A percentile compares a stretch with the other conserved stretches of the same genome.
phyloP scores from a whole-genome alignment of 1,140 invertebrate genomes.

The Oryzaephilus surinamensis region DNA sequence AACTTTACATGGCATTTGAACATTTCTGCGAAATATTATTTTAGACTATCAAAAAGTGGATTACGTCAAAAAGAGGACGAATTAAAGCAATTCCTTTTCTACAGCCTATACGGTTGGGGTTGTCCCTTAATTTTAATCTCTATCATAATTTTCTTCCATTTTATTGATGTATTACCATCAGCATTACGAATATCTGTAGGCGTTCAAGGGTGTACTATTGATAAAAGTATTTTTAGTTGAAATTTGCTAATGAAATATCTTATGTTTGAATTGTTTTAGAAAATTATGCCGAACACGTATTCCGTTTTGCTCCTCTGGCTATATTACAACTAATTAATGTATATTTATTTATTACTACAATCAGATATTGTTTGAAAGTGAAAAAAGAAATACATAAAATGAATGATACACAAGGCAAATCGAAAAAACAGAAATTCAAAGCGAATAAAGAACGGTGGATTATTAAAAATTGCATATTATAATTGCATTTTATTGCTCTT shows the following conservation, averaged over 20 bases:
- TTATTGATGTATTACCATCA: conserved; percentile 14
- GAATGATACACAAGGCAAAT: conserved; percentile 16
- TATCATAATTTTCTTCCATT: conserved; percentile 15
- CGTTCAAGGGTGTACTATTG: conserved; percentile 17
- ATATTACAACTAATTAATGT: conserved; percentile 52
- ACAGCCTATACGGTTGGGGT: conserved; percentile 52
- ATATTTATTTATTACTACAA: conserved; percentile 53
- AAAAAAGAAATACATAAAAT: conserved; percentile 56
- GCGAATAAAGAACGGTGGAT: conserved; percentile 3
- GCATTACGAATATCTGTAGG: conserved; percentile 17
- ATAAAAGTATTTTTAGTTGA: conserved; percentile 19
- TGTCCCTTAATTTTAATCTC: conserved; percentile 37
- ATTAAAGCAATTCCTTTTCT: conserved; percentile 44
- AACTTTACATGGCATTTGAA: too few species aligned
- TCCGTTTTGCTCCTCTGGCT: too few species aligned
- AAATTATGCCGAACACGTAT: conserved; percentile 31
- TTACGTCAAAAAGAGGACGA: conserved; percentile 28
- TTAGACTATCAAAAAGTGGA: neutral
- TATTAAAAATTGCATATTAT: neutral
- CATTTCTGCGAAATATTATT: too few species aligned
- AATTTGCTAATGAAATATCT: conserved; percentile 1
- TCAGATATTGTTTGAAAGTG: conserved; percentile 52
- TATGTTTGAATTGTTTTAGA: conserved; percentile 11
- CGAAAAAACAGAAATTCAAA: conserved; percentile 11
- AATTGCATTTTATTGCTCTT: neutral